Percentiles rank a stretch among this genome's conserved stretches.
Conservation (phyloP, 2,113 vertebrate genomes). For the Bombycilla garrulus region DNA sequence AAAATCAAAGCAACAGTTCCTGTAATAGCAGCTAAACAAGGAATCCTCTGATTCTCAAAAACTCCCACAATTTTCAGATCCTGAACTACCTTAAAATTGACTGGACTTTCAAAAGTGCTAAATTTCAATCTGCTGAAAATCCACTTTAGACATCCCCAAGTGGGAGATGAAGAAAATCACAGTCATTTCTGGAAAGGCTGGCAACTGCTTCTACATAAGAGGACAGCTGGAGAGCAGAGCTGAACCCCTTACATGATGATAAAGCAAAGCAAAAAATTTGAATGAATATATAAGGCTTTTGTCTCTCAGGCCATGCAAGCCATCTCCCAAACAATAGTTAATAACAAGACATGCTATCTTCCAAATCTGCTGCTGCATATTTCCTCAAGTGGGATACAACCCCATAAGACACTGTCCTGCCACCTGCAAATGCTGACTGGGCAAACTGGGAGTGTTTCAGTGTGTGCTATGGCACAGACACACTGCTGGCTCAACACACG, state of each 20-base stretch:
- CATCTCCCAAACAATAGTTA: not conserved
- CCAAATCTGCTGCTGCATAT: not conserved
- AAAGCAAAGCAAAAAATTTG: not conserved
- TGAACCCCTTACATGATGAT: fast-evolving
- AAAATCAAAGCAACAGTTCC: not conserved
- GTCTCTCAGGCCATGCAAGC: not conserved
- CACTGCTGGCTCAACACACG: not conserved
- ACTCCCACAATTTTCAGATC: not conserved
- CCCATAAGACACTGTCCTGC: fast-evolving
- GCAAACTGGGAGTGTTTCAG: not conserved
- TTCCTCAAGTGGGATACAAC: not conserved
- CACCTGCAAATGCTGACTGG: not conserved
- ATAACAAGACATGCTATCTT: not conserved
- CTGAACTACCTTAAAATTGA: not conserved
- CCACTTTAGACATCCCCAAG: not conserved
- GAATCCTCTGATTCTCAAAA: not conserved
- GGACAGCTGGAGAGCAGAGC: not conserved
- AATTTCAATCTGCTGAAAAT: not conserved
- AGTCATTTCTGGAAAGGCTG: not conserved
- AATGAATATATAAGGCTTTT: not conserved
- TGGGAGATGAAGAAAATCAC: not conserved
- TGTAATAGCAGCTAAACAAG: not conserved
- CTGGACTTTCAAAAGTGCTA: not conserved
- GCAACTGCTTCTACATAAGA: not conserved
- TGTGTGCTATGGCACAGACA: not conserved